A percentile compares a stretch with the other conserved stretches of the same genome.
Evolutionary conservation across 2,113 vertebrate species (phyloP).

Genomic region (Oceanites oceanicus): DNA sequence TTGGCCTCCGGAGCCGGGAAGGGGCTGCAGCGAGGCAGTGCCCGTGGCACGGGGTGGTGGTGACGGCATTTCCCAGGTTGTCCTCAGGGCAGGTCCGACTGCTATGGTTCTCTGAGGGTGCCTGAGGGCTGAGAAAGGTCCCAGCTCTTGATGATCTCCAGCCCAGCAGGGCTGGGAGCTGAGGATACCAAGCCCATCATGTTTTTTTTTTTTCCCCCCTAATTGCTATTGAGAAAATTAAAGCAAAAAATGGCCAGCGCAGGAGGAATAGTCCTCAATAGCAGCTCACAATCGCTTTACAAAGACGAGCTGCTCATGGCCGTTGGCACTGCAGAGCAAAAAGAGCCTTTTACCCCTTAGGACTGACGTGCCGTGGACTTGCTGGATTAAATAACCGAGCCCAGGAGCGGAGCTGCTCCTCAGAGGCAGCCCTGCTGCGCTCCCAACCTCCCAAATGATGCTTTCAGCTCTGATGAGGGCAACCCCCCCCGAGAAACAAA

Average conservation of each 20-base stretch:
- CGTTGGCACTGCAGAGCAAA: not conserved
- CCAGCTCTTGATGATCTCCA: not conserved
- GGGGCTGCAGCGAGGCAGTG: not conserved
- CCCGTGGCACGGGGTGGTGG: rapidly evolving
- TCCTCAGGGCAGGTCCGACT: not conserved
- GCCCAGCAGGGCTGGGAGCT: not conserved
- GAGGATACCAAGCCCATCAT: not conserved
- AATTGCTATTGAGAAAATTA: not conserved
- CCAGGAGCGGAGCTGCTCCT: not conserved
- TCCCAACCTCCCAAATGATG: not conserved
- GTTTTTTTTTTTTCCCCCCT: rapidly evolving
- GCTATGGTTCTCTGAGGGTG: not conserved
- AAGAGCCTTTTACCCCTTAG: not conserved
- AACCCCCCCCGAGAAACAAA: not conserved
- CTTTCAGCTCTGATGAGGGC: not conserved
- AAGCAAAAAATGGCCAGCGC: not conserved
- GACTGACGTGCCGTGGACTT: not conserved
- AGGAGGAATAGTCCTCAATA: not conserved
- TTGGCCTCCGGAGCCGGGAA: not conserved
- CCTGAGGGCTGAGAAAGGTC: not conserved
- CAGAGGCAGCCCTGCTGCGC: not conserved
- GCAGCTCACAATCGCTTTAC: not conserved
- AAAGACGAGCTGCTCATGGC: not conserved
- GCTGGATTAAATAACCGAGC: not conserved
- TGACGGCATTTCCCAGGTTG: not conserved